Evolutionary conservation across 2,113 vertebrate species (phyloP), one percentile per base, ranked within the genome.

Genomic region (Otocyon megalotis): DNA sequence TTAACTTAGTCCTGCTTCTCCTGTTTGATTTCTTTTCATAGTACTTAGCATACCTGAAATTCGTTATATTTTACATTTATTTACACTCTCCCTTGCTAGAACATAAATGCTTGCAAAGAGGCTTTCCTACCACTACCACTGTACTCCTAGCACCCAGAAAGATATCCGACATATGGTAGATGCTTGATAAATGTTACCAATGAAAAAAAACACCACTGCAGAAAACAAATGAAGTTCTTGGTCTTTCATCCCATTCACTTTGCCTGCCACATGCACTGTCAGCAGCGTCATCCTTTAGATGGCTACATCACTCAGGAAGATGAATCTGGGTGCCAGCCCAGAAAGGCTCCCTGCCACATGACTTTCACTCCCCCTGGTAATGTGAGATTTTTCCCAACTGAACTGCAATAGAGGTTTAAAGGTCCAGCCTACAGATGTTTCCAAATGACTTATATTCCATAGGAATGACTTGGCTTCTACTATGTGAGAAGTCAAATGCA

Each of bases 321-420:
- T 88, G 16, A 84, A 77, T 19, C 50, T 14, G 82, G 48, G 43
- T 43, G 71, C 26, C 76, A 92, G 30, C 30, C 14, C 53, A 90
- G 26, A 91, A 22, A 63, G 77, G 48, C 11, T 37, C 19, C 22
- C 56, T n/a, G 43, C 12, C 60, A 82, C 48, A 28, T 60, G 62
- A 77, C 24, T 81, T 97, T 92, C 80, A 79, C 76, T 58, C 54
- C 85, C 60, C 62, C 91, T 9, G 9, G 54, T 85, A 84, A 94
- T 4, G 4, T 87, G 60, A 50, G 65, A 77, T 72, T 71, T 13
- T 58, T 67, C 54, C 8, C 19, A 79, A 56, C 16, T 82, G 67
- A 92, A 95, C 58, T 88, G 65, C 54, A 89, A 80, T 17, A 53
- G n/a, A 96, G 26, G 28, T 92, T 94, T 94, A 96, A 95, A 92